phyloP scores from a whole-genome alignment of 2,888 invertebrate species.

The Chrysodeixis includens region DNA sequence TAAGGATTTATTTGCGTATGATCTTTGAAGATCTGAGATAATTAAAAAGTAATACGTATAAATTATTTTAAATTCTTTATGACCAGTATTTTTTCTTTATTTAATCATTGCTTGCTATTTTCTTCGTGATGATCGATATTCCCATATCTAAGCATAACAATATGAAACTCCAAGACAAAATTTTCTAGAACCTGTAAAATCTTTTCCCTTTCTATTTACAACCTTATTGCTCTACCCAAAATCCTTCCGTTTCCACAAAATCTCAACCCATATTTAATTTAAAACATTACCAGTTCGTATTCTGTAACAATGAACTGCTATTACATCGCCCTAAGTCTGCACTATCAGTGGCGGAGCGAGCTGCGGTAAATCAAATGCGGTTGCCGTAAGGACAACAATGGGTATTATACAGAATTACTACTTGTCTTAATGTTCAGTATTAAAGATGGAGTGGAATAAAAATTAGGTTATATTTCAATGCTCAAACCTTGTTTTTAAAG shows the following conservation, averaged over 20 bases:
- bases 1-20: too few relatives aligned
- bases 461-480: too few relatives aligned
- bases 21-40: too few relatives aligned
- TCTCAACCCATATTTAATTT: conserved; percentile 2
- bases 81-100: too few relatives aligned
- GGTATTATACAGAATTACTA: conserved; percentile 35
- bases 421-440: conserved; percentile 18
- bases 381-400: conserved; percentile 29
- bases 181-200: too few relatives aligned
- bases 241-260: not conserved
- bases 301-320: conserved; percentile 49
- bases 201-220: not conserved
- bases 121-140: too few relatives aligned
- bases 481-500: too few relatives aligned
- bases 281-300: conserved; percentile 10
- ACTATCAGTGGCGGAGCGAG: conserved; percentile 44
- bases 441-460: not conserved
- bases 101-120: too few relatives aligned
- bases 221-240: not conserved
- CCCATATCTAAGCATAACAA: too few relatives aligned
- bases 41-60: too few relatives aligned
- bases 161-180: too few relatives aligned
- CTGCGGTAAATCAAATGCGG: conserved; percentile 49
- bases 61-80: too few relatives aligned
- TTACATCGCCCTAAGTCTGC: conserved; percentile 41